These are phyloP conservation scores for Hemiscyllium ocellatum DNA, from an alignment of 2,113 vertebrate genomes.

Conservation along the genomic window DNA sequence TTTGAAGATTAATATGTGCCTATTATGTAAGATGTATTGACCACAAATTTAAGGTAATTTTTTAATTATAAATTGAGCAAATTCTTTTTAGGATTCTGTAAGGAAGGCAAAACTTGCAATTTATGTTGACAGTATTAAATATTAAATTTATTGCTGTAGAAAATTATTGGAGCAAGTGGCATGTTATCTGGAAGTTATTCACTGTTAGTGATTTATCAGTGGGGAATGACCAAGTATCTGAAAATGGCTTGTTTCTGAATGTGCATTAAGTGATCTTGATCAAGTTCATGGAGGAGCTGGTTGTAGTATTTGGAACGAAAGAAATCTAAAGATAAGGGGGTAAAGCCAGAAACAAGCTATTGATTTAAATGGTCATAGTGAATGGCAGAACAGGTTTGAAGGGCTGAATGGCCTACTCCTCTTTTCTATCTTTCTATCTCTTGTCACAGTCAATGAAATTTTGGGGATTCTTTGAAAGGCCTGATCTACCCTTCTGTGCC, in stretches of 20 bases:
- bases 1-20: constrained; percentile 22
- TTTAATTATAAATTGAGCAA: constrained; percentile 24
- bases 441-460: not conserved
- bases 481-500: not conserved
- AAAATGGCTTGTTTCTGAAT: not conserved
- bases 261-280: not conserved
- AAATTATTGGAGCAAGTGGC: not conserved
- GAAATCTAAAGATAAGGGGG: no score
- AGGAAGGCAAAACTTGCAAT: not conserved
- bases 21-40: constrained; percentile 29
- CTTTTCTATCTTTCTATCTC: not conserved
- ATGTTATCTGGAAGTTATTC: constrained; percentile 17
- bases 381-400: no score
- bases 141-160: not conserved
- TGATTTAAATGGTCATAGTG: no score
- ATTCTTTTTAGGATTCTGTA: not conserved
- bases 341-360: no score
- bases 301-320: no score
- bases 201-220: not conserved
- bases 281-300: no score
- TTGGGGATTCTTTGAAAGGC: not conserved
- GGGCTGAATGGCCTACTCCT: no score
- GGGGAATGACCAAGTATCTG: not conserved
- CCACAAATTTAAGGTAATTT: constrained; percentile 36
- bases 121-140: constrained; percentile 13